Evolutionary conservation across 1,140 invertebrate genomes (phyloP).

Genomic region (Zaprionus camerounensis): DNA sequence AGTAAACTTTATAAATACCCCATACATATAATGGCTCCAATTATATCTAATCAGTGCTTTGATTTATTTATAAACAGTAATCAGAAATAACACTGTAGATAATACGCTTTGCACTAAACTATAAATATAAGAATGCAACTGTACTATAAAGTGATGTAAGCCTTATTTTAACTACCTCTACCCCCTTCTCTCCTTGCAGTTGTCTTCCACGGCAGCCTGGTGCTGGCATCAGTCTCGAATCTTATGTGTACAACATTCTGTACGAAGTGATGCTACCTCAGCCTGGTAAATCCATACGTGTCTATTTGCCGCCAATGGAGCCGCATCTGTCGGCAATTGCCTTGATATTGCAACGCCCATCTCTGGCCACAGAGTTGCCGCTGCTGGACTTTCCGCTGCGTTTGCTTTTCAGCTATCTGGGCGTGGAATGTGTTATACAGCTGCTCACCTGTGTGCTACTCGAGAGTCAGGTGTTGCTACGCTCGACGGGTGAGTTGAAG

Average conservation of each 20-base stretch:
- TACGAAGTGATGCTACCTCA: constrained; percentile 96
- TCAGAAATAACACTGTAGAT: not conserved
- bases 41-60: constrained; percentile 21
- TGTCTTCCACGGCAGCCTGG: constrained; percentile 90
- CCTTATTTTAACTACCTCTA: not conserved
- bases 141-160: not conserved
- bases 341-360: constrained; percentile 89
- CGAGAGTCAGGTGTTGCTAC: constrained; percentile 98
- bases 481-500: constrained; percentile 91
- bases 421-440: constrained; percentile 95
- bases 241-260: constrained; percentile 97
- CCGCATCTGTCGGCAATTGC: constrained; percentile 89
- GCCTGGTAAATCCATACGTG: constrained; percentile 93
- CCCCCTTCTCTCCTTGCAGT: constrained; percentile 83
- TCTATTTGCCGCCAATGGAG: constrained; percentile 91
- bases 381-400: constrained; percentile 96
- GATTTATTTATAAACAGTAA: constrained; percentile 21
- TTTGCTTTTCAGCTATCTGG: constrained; percentile 93
- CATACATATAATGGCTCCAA: not conserved
- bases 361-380: constrained; percentile 92
- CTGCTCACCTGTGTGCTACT: constrained; percentile 97
- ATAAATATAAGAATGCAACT: not conserved
- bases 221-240: constrained; percentile 92
- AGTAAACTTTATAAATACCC: not conserved
- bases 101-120: not conserved